Evolutionary conservation across 2,888 invertebrate genomes (phyloP), one percentile per base, ranked within the genome.

Genomic region (Hydroisotoma schaefferi): DNA sequence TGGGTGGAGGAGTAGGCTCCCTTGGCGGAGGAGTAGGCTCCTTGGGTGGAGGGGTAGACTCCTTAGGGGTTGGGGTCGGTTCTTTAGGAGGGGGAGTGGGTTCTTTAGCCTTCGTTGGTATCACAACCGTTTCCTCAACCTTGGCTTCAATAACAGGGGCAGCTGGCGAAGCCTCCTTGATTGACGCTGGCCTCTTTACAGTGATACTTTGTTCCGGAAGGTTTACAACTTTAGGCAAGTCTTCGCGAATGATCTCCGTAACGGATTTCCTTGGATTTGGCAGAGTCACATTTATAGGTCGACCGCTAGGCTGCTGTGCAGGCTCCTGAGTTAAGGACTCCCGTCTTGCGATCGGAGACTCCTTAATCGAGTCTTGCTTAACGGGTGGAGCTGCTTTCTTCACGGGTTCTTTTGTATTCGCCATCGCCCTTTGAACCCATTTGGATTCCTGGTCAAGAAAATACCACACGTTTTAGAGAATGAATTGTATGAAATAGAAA

Each of bases 241-340:
- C 61, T n/a, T 54, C 53, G 37, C 28, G 47, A 15, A 55, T 40
- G 23, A 57, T 55, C 44, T 65, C 65, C 10, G 55, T 49, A 10
- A 70, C 59, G 2, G 68, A 67, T 62, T 70, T 70, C 48, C 65
- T 59, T 22, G 70, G 70, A 51, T 63, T 54, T 22, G 68, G 70
- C n/a, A 70, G 48, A 2, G 65, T 65, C 5, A 68, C 57, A 53
- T 55, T 57, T 12, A 61, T 49, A 2, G 58, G 59, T 38, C 58
- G 57, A 15, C 55, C 55, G 18, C 63, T 54, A 22, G 57, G 54
- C 10, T 58, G 58, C 2, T 48, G 47, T 10, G 54, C 56, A 20
- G 22, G 44, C 18, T 47, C 55, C 53, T 55, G 15, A 23, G 56
- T 63, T 47, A 58, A 47, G 4, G 62, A 63, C 29, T 58, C 59